Conservation (phyloP, 2,113 vertebrate genomes). For the Ondatra zibethicus region DNA sequence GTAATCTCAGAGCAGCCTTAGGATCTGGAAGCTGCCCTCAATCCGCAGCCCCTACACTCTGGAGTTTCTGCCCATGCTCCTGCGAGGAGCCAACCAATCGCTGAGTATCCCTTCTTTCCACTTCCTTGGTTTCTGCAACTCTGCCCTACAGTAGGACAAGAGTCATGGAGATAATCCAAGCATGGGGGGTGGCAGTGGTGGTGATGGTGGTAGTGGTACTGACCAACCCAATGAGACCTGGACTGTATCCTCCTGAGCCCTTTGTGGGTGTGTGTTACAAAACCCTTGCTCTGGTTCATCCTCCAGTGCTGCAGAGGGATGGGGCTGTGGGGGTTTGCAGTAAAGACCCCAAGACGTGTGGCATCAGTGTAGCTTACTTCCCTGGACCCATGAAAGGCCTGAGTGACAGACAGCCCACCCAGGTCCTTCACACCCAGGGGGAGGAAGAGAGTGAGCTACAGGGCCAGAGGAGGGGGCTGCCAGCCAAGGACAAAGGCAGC, state of each 20-base stretch:
- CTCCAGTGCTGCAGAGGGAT: not conserved
- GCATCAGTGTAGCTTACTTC: not conserved
- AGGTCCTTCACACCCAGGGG: not conserved
- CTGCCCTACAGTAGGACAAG: not conserved
- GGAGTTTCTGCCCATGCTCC: slow-evolving; percentile 13
- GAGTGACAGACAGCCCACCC: slow-evolving; percentile 42
- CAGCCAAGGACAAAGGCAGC: slow-evolving; percentile 65
- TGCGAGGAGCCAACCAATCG: not conserved
- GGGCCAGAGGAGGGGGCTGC: slow-evolving; percentile 44
- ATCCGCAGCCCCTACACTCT: not conserved
- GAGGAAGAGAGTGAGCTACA: not conserved
- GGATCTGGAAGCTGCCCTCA: not conserved
- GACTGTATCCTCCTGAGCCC: not conserved
- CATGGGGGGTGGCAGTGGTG: not conserved
- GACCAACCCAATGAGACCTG: not conserved
- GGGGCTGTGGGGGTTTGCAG: not conserved
- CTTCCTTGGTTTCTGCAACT: not conserved
- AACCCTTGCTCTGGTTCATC: not conserved
- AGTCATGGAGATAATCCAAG: not conserved
- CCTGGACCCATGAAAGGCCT: slow-evolving; percentile 41
- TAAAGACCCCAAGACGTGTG: slow-evolving; percentile 14
- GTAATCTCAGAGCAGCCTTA: not conserved
- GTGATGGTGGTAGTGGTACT: not conserved
- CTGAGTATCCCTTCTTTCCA: not conserved
- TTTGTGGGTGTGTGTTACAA: not conserved